Evolutionary conservation across 2,888 invertebrate genomes (phyloP), one percentile per base, ranked within the genome.

Genomic region (Spicauda simplicius): DNA sequence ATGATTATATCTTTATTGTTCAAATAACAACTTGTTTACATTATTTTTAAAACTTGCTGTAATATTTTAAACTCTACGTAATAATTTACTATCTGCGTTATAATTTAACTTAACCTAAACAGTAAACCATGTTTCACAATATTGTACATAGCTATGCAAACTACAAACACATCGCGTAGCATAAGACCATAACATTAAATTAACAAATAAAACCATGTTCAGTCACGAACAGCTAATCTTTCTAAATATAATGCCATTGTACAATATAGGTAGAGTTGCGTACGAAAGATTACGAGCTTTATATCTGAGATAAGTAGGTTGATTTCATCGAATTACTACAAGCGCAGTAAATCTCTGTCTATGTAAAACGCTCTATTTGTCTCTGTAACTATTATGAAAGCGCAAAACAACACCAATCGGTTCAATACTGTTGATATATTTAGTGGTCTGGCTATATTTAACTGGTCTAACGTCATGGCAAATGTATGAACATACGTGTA

Each of bases 401-500:
- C 65, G 12, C 65, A 65, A 65, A 65, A 65, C 59, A 65, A 65
- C 65, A 16, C 58, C 65, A 65, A 65, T 65, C 53, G 53, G 58
- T 65, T 65, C 65, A 59, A 58, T 58, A 65, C 65, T 54, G 65
- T 54, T 65, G 65, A 65, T 65, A 59, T 59, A 65, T 65, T 65
- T 65, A 65, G 65, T 58, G 53, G n/a, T 59, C 16, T 58, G 14
- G 5, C 52, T 54, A 45, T 54, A 65, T 65, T 65, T 54, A 65
- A 59, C 52, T 45, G 25, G 50, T 30, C 19, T 48, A 59, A 48
- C 59, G 50, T 59, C 59, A 59, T 59, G 48, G 50, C 48, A 50
- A 30, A 59, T 59, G 45, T 45, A 58, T 58, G 58, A 45, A 58
- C 33, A 33, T 33, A 25, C 45, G 45, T 20, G 25, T 25, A 25